Conservation (phyloP, 2,888 invertebrate genomes). For the Agriopis aurantiaria region DNA sequence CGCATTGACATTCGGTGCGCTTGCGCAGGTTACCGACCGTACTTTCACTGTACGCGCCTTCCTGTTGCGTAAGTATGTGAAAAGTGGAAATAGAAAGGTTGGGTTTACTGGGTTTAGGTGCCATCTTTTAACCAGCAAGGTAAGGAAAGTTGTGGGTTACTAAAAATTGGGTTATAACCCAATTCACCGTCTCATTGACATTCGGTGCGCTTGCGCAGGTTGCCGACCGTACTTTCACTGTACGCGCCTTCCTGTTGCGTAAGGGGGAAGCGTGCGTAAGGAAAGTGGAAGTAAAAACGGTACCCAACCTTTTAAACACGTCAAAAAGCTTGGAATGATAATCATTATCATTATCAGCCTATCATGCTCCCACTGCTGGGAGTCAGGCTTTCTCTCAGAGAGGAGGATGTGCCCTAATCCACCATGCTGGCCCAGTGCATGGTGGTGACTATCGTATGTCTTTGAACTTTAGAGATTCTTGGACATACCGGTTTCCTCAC, state of each 20-base stretch:
- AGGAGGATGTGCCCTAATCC: no score
- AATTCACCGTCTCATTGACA: slow-evolving; percentile 62
- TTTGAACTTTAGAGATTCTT: no score
- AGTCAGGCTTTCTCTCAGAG: no score
- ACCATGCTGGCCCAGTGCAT: no score
- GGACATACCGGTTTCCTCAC: no score
- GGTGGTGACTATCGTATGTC: no score
- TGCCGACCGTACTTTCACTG: slow-evolving; percentile 47
- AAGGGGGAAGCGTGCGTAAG: slow-evolving; percentile 38
- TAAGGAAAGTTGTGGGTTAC: no score
- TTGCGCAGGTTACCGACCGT: slow-evolving; percentile 45
- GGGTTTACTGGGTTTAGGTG: neutral
- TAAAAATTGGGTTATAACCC: slow-evolving; percentile 45
- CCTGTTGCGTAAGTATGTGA: slow-evolving; percentile 55
- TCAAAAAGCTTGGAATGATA: no score
- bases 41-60: slow-evolving; percentile 50
- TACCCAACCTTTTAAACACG: neutral
- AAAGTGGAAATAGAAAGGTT: slow-evolving; percentile 26
- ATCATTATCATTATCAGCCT: no score
- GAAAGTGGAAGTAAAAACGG: slow-evolving; percentile 27
- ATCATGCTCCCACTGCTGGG: no score
- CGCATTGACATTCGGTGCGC: slow-evolving; percentile 60
- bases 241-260: slow-evolving; percentile 58
- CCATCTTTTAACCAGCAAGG: no score
- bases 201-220: slow-evolving; percentile 46